A percentile compares a stretch with the other conserved stretches of the same genome.
Evolutionary conservation across 2,113 vertebrate species (phyloP).

Genomic region (Aegotheles bennettii): DNA sequence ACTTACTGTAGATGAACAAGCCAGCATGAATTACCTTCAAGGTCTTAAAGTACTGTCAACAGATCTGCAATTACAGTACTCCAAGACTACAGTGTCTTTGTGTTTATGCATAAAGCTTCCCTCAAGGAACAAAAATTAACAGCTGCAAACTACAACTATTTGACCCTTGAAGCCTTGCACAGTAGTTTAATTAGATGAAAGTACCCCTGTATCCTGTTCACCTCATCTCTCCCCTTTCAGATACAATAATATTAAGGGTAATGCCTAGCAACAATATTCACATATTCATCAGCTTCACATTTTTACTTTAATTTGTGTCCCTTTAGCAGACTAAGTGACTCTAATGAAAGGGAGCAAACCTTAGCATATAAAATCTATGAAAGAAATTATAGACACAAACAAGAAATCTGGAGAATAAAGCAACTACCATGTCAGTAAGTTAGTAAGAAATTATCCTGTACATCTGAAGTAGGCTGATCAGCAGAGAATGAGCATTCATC

Average conservation of each 20-base stretch:
- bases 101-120: constrained; percentile 41
- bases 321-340: constrained; percentile 31
- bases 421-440: not conserved
- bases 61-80: constrained; percentile 40
- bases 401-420: constrained; percentile 19
- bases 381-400: constrained; percentile 12
- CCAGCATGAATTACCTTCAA: not conserved
- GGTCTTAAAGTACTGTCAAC: constrained; percentile 11
- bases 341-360: constrained; percentile 29
- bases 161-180: constrained; percentile 26
- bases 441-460: not conserved
- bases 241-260: constrained; percentile 11
- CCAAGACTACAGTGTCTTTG: constrained; percentile 38
- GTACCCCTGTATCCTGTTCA: constrained; percentile 18
- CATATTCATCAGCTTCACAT: constrained; percentile 16
- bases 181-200: constrained; percentile 38
- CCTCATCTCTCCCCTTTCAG: not conserved
- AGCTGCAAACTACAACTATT: constrained; percentile 27
- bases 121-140: constrained; percentile 38
- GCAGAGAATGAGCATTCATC: not conserved
- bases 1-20: constrained; percentile 33
- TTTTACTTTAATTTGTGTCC: constrained; percentile 52
- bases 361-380: not conserved
- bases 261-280: constrained; percentile 51
- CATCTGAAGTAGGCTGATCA: not conserved